These are phyloP conservation scores for Drosophila trichaetosa DNA, from an alignment of 2,888 invertebrate genomes.

Conservation along the genomic window DNA sequence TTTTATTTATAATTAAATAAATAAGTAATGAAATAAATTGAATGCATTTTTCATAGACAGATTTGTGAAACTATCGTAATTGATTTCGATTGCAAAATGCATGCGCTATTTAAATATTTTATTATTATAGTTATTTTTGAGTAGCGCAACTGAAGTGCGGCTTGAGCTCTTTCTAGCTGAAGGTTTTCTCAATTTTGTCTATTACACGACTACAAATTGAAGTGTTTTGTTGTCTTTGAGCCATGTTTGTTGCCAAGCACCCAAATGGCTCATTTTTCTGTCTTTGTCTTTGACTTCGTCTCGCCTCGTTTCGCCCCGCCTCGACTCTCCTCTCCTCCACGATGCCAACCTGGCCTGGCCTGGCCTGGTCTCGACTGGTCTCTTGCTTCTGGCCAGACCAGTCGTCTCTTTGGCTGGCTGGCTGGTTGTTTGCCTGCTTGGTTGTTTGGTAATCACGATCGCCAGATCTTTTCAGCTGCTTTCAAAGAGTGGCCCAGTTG, in stretches of 20 bases:
- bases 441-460: conserved; percentile 72
- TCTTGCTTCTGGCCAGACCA: conserved; percentile 47
- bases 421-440: conserved; percentile 37
- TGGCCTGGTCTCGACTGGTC: conserved; percentile 13
- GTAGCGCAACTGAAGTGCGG: conserved; percentile 29
- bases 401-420: conserved; percentile 55
- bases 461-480: conserved; percentile 64
- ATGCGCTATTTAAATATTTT: background rate
- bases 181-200: conserved; percentile 63
- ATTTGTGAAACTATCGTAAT: background rate
- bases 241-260: conserved; percentile 72
- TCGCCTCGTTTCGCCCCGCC: background rate
- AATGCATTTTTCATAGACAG: background rate
- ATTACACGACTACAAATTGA: conserved; percentile 65
- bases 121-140: background rate
- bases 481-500: conserved; percentile 64
- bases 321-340: background rate
- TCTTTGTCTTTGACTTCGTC: conserved; percentile 12
- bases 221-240: conserved; percentile 61
- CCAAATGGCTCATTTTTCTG: conserved; percentile 57
- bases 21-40: background rate
- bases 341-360: conserved; percentile 8
- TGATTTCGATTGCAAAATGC: background rate
- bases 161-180: conserved; percentile 12
- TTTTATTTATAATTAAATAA: too few species aligned